Conservation (phyloP, 2,888 invertebrate genomes). For the Lepetodrilus schrolli region DNA sequence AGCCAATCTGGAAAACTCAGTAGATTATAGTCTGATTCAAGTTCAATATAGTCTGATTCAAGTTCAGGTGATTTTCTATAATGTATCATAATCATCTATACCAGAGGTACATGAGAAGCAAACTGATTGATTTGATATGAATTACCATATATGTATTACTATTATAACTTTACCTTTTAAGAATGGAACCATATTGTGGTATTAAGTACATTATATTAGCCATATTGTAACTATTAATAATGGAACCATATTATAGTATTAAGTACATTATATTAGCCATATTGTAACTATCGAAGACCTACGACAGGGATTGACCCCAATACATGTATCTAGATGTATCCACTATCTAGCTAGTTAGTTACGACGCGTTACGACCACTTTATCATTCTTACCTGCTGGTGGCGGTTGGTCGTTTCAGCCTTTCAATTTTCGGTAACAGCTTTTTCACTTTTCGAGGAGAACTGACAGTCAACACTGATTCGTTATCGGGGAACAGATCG, state of each 20-base stretch:
- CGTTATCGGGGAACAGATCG: not conserved
- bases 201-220: no score
- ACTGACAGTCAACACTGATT: slow-evolving; percentile 3
- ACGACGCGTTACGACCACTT: no score
- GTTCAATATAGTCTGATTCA: not conserved
- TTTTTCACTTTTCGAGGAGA: not conserved
- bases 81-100: not conserved
- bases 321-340: not conserved
- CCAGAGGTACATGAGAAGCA: not conserved
- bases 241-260: no score
- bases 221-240: no score
- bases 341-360: not conserved
- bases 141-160: no score
- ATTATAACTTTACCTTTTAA: no score
- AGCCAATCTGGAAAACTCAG: slow-evolving; percentile 23
- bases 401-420: slow-evolving; percentile 8
- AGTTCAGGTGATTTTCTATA: not conserved
- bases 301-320: not conserved
- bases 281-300: no score
- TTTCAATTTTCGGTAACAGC: not conserved
- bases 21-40: not conserved
- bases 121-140: no score
- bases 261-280: no score
- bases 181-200: no score
- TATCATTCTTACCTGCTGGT: slow-evolving; percentile 14